Evolutionary conservation across 2,888 invertebrate genomes (phyloP).

Genomic region (Papilio demoleus): DNA sequence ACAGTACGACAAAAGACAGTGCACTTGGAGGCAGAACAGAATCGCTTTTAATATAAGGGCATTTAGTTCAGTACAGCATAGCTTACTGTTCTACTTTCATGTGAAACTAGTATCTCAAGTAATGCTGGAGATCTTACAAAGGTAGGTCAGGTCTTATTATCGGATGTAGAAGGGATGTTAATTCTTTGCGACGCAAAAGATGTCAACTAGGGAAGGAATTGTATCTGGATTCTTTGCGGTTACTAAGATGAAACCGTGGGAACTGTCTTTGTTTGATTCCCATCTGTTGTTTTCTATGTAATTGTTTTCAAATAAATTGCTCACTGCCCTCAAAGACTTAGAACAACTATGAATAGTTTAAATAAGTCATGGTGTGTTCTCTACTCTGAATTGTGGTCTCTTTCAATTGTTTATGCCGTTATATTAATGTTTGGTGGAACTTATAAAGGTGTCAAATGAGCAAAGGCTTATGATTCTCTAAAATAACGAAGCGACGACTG

Average conservation of each 20-base stretch:
- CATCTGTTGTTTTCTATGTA: neutral
- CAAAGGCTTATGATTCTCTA: too few relatives aligned
- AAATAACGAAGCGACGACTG: too few relatives aligned
- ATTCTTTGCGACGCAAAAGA: conserved; percentile 28
- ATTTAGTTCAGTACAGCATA: neutral
- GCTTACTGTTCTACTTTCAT: neutral
- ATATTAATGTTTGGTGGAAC: too few relatives aligned
- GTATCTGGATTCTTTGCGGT: conserved; percentile 10
- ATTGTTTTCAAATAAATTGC: neutral
- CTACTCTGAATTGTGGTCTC: too few relatives aligned
- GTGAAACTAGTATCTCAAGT: conserved; percentile 2
- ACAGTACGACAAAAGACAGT: neutral
- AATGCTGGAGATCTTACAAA: conserved; percentile 10
- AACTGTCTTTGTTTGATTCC: conserved; percentile 1
- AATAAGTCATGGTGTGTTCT: too few relatives aligned
- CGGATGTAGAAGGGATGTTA: conserved; percentile 4
- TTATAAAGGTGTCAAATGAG: too few relatives aligned
- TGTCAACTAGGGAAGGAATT: conserved; percentile 30
- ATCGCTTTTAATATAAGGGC: neutral
- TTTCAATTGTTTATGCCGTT: too few relatives aligned
- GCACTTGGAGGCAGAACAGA: neutral
- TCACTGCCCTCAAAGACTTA: too few relatives aligned
- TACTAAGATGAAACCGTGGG: conserved; percentile 12
- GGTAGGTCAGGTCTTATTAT: conserved; percentile 12
- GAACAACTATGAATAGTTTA: too few relatives aligned